Conservation (phyloP, 2,797 vertebrate genomes). For the Margarornis squamiger region DNA sequence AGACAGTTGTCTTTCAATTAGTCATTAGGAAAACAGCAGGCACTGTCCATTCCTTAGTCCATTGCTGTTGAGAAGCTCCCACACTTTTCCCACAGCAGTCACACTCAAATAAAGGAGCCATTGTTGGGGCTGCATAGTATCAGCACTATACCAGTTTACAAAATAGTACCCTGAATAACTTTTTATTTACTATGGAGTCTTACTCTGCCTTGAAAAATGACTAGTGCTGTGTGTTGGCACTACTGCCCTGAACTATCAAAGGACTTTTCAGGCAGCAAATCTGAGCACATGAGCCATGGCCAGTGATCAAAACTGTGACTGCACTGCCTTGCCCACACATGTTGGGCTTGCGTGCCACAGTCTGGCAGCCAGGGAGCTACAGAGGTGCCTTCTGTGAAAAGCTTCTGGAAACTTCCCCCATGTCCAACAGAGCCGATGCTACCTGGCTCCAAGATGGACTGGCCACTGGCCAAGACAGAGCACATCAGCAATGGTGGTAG, state of each 20-base stretch:
- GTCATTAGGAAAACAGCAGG: neutral
- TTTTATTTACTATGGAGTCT: neutral
- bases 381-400: neutral
- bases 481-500: neutral
- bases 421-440: neutral
- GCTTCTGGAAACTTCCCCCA: neutral
- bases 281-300: neutral
- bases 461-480: rapidly evolving
- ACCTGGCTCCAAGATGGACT: neutral
- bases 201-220: neutral
- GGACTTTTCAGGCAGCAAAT: neutral
- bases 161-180: neutral
- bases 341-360: neutral
- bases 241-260: neutral
- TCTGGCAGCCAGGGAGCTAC: neutral
- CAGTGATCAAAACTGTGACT: neutral
- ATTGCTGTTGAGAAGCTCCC: neutral
- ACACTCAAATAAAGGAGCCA: neutral
- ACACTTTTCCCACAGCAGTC: rapidly evolving
- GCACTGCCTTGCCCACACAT: rapidly evolving
- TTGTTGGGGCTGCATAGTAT: neutral
- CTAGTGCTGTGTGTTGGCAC: neutral
- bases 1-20: neutral
- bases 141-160: neutral
- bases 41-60: rapidly evolving